These are phyloP conservation scores for Mola mola DNA, from an alignment of 2,113 vertebrate species.

Conservation along the genomic window DNA sequence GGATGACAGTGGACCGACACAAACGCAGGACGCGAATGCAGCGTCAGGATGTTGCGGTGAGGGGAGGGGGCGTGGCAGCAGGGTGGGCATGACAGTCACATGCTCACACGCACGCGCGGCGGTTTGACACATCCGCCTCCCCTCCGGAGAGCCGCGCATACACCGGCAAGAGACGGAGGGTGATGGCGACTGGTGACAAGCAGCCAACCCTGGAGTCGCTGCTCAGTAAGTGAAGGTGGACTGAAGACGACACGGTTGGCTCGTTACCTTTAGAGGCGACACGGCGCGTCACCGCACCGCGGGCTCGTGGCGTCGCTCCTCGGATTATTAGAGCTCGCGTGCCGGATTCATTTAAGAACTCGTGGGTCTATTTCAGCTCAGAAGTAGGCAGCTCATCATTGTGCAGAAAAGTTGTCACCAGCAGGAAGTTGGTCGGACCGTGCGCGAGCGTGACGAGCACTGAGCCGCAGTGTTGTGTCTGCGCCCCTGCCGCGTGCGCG, in stretches of 20 bases:
- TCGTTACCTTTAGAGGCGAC: too few species aligned
- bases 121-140: slow-evolving; percentile 43
- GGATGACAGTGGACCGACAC: too few species aligned
- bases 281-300: too few species aligned
- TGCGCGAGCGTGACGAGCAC: slow-evolving; percentile 22
- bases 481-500: neutral
- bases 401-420: slow-evolving; percentile 22
- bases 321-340: too few species aligned
- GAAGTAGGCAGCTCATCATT: too few species aligned
- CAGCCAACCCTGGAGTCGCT: slow-evolving; percentile 63
- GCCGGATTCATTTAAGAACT: too few species aligned
- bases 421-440: slow-evolving; percentile 52
- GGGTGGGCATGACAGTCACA: slow-evolving; percentile 72
- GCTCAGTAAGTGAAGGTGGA: slow-evolving; percentile 69
- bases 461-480: too few species aligned
- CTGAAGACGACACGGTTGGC: too few species aligned
- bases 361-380: too few species aligned
- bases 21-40: too few species aligned
- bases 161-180: neutral
- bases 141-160: neutral
- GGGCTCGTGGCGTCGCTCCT: too few species aligned
- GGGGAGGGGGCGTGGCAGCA: slow-evolving; percentile 62
- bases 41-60: too few species aligned
- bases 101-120: slow-evolving; percentile 38
- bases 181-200: slow-evolving; percentile 67